phyloP scores from a whole-genome alignment of 35 echinoderm and acorn worm genomes.

The Chiridota heheva region DNA sequence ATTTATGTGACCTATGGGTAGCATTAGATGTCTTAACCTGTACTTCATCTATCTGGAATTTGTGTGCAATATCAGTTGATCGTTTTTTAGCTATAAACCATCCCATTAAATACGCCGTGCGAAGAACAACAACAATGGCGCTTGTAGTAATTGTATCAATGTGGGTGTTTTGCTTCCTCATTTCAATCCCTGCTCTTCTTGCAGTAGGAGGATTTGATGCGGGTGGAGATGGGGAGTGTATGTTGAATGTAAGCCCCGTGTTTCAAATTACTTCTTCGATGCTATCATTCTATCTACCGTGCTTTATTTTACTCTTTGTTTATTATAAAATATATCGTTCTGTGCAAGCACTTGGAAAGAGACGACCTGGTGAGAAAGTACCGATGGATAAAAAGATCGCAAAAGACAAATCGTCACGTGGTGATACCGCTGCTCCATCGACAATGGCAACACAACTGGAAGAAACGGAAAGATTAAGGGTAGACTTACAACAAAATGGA shows the following conservation, averaged over 20 bases:
- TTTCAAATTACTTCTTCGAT: conserved; percentile 86
- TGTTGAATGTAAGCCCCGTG: conserved; percentile 81
- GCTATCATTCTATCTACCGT: conserved; percentile 90
- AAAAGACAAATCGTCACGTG: conserved; percentile 30
- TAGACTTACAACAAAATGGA: conserved; percentile 27
- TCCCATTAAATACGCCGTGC: conserved; percentile 86
- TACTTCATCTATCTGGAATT: conserved; percentile 94
- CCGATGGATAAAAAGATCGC: conserved; percentile 19
- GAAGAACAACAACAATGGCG: conserved; percentile 83
- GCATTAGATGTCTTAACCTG: conserved; percentile 83
- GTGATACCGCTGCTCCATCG: conserved; percentile 20
- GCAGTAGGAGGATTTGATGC: conserved; percentile 73
- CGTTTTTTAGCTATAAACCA: conserved; percentile 87
- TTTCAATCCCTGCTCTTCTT: conserved; percentile 85
- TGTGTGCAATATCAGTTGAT: conserved; percentile 92
- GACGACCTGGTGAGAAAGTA: conserved; percentile 38
- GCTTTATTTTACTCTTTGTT: conserved; percentile 88
- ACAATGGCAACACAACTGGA: conserved; percentile 30
- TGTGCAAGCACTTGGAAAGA: conserved; percentile 62
- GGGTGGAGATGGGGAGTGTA: conserved; percentile 54
- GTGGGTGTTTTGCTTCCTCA: conserved; percentile 81
- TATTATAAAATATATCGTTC: conserved; percentile 98
- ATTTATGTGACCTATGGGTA: conserved; percentile 85
- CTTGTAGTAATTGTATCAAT: conserved; percentile 58
- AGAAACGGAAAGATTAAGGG: conserved; percentile 40